Percentiles rank a stretch among this genome's conserved stretches.
phyloP scores from a whole-genome alignment of 2,797 vertebrate genomes.

The Pangasius krempfi region DNA sequence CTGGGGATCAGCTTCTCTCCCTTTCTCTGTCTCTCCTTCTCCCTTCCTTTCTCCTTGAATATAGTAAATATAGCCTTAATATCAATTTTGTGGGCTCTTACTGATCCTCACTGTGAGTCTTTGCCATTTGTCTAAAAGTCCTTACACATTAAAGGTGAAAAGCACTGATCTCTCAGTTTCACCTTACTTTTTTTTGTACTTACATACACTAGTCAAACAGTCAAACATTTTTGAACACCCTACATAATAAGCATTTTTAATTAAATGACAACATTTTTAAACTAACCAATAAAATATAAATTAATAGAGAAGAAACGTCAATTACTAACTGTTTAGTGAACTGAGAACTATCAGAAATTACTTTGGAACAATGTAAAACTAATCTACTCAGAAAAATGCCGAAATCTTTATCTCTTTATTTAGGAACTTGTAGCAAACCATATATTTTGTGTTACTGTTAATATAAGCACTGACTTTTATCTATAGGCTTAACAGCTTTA shows the following conservation, averaged over 20 bases:
- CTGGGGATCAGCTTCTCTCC: slow-evolving; percentile 51
- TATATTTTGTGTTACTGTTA: background rate
- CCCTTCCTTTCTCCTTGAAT: slow-evolving; percentile 22
- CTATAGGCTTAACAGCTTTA: background rate
- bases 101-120: slow-evolving; percentile 13
- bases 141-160: slow-evolving; percentile 4
- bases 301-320: background rate
- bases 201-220: background rate
- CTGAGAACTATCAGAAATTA: background rate
- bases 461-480: background rate
- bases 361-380: background rate
- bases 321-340: background rate
- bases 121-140: slow-evolving; percentile 9
- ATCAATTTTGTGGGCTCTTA: slow-evolving; percentile 16
- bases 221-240: background rate
- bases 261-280: background rate
- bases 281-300: background rate
- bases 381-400: background rate
- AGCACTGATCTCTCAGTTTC: background rate
- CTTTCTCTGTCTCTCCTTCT: slow-evolving; percentile 32
- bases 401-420: background rate
- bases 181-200: background rate
- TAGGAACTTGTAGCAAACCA: background rate
- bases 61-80: slow-evolving; percentile 16
- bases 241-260: background rate